Evolutionary conservation across 2,113 vertebrate genomes (phyloP), one percentile per base, ranked within the genome.

Genomic region (Vulpes lagopus): DNA sequence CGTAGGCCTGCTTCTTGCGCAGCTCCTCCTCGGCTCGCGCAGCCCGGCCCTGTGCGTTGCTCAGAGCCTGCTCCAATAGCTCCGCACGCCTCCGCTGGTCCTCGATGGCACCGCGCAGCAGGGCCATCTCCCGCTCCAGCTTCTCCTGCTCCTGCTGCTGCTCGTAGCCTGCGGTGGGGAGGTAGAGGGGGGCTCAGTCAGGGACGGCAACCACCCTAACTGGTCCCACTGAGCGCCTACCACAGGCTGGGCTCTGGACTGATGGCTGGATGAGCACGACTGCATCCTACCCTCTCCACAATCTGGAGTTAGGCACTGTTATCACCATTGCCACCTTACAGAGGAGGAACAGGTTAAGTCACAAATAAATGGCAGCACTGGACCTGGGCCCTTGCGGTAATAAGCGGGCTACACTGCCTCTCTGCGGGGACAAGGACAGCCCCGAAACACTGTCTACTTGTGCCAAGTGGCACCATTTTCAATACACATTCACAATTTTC

Each of bases 11-110:
- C 95, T 99, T 99, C 98, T 99, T 99, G 53, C 99, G 98, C 82
- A 99, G 99, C 97, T 99, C 99, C 0, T 99, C 99, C 96, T 99
- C 99, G 0, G 99, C 99, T 65, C 99, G 99, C 38, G 99, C 99
- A 0, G 99, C 99, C n/a, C 99, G 99, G 0, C 98, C 97, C 98
- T 99, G 99, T 0, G 99, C 99, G 0, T 99, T 99, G 97, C 99
- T 98, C 98, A 99, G 98, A 0, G 99, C 99, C 98, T 99, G 99
- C 98, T 99, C 99, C 95, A 99, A 98, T 53, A 99, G 98, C 98
- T 99, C 99, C 0, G 99, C 99, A 0, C 99, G 98, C n/a, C 99
- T 99, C 23, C 99, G 99, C 98, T 99, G 99, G 96, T 99, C 99
- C 97, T 99, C 99, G 0, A 99, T 99, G 27, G 99, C 99, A 0